phyloP scores from a whole-genome alignment of 2,113 vertebrate species.

The Phalacrocorax brasilianus region DNA sequence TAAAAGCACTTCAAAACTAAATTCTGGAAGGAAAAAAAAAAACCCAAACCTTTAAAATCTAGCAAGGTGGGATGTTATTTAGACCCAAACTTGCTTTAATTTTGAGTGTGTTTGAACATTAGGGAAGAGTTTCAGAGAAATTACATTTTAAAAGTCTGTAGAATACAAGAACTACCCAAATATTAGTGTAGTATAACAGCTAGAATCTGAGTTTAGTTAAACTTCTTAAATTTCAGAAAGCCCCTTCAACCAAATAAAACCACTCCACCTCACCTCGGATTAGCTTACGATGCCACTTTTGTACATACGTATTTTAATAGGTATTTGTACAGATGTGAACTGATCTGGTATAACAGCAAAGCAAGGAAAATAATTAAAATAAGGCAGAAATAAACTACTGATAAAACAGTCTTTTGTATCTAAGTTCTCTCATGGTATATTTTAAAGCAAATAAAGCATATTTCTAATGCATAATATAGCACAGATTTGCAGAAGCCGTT shows the following conservation, averaged over 20 bases:
- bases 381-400: slow-evolving; percentile 29
- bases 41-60: background rate
- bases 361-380: slow-evolving; percentile 15
- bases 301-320: background rate
- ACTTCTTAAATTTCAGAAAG: background rate
- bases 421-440: background rate
- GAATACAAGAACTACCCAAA: background rate
- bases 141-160: background rate
- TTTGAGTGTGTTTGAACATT: background rate
- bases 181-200: background rate
- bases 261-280: slow-evolving; percentile 5
- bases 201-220: background rate
- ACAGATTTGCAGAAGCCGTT: slow-evolving; percentile 74
- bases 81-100: background rate
- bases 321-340: slow-evolving; percentile 4
- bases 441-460: slow-evolving; percentile 49
- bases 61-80: background rate
- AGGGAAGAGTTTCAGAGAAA: background rate
- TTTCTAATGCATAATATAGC: slow-evolving; percentile 49
- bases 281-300: slow-evolving; percentile 13
- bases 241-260: slow-evolving; percentile 26
- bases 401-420: background rate
- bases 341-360: slow-evolving; percentile 49
- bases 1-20: background rate
- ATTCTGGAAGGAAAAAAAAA: background rate